Conservation (phyloP, 2,797 vertebrate genomes). For the Lemur catta region DNA sequence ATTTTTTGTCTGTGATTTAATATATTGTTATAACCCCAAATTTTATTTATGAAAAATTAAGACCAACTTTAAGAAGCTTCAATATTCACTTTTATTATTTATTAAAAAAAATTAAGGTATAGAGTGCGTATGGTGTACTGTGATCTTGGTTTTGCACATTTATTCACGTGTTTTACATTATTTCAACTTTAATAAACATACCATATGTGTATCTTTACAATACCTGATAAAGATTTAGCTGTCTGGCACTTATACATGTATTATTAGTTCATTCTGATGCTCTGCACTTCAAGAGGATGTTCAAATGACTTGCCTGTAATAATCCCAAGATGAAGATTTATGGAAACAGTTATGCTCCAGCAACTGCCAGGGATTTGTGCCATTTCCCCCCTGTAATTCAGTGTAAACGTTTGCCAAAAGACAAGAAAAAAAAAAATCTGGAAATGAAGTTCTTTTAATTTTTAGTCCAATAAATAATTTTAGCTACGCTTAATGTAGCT, state of each 20-base stretch:
- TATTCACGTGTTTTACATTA: conserved; percentile 83
- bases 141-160: conserved; percentile 80
- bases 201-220: conserved; percentile 84
- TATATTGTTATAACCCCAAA: conserved; percentile 30
- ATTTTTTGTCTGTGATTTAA: conserved; percentile 40
- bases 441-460: conserved; percentile 78
- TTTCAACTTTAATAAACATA: conserved; percentile 83
- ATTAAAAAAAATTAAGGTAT: conserved; percentile 83
- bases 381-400: conserved; percentile 75
- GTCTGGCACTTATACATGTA: conserved; percentile 84
- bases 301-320: conserved; percentile 72
- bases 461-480: conserved; percentile 85
- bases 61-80: conserved; percentile 79
- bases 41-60: conserved; percentile 75
- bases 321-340: conserved; percentile 76
- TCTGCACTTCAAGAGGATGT: conserved; percentile 55
- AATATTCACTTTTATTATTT: conserved; percentile 84
- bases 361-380: conserved; percentile 67
- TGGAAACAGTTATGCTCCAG: conserved; percentile 76
- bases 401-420: conserved; percentile 83
- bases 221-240: conserved; percentile 83
- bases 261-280: conserved; percentile 85
- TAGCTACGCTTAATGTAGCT: conserved; percentile 83
- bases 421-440: conserved; percentile 62
- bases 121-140: conserved; percentile 80